Evolutionary conservation across 1,140 invertebrate genomes (phyloP).

Genomic region (Drosophila athabasca): DNA sequence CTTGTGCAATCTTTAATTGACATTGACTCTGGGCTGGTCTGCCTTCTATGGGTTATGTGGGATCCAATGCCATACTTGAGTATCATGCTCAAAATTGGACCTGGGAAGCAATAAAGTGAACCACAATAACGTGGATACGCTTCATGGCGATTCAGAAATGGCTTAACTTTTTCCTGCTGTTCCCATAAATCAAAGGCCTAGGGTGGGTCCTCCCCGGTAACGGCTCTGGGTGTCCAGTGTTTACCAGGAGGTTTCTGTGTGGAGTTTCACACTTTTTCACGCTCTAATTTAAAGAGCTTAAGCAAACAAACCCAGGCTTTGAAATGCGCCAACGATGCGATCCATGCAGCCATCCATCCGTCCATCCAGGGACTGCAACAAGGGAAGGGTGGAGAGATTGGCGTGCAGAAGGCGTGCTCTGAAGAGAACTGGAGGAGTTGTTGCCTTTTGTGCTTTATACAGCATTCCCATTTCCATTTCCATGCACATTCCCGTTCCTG

Average conservation of each 20-base stretch:
- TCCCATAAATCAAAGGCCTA: conserved; percentile 61
- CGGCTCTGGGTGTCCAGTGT: conserved; percentile 26
- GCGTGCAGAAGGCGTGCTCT: not conserved
- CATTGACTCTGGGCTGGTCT: conserved; percentile 41
- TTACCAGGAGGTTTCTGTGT: conserved; percentile 23
- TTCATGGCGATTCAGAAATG: conserved; percentile 54
- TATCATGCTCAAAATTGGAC: conserved; percentile 8
- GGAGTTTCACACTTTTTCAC: conserved; percentile 72
- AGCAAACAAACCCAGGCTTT: conserved; percentile 69
- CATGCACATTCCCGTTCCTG: conserved; percentile 1
- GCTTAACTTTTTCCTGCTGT: conserved; percentile 24
- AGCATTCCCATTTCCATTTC: conserved; percentile 11
- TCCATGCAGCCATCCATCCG: conserved; percentile 2
- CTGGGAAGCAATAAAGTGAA: conserved; percentile 32
- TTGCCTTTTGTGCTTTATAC: conserved; percentile 56
- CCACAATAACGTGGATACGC: conserved; percentile 64
- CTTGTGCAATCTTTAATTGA: conserved; percentile 74
- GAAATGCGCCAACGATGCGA: conserved; percentile 72
- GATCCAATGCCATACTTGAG: not conserved
- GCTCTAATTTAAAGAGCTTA: conserved; percentile 80
- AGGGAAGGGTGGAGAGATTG: no score
- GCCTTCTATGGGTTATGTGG: conserved; percentile 10
- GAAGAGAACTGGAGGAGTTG: conserved; percentile 6
- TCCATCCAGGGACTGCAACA: not conserved
- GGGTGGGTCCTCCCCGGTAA: conserved; percentile 11